A percentile compares a stretch with the other conserved stretches of the same genome.
These are phyloP conservation scores for Melanerpes formicivorus DNA, from an alignment of 2,113 vertebrate species.

Conservation along the genomic window DNA sequence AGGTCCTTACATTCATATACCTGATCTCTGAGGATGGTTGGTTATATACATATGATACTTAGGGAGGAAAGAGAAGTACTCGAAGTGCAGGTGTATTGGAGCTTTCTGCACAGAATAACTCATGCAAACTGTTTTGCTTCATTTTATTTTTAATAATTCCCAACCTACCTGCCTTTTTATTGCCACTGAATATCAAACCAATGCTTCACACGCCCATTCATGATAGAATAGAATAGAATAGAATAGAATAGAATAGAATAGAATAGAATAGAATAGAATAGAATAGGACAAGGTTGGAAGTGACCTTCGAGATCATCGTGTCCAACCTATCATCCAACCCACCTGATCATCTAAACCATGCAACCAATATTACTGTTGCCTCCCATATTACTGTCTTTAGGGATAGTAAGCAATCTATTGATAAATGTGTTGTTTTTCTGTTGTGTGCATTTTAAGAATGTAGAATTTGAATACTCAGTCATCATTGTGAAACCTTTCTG, in stretches of 20 bases:
- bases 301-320: too few species aligned
- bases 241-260: too few species aligned
- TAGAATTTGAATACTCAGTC: background rate
- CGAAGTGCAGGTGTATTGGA: background rate
- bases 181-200: background rate
- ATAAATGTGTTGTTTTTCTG: background rate
- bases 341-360: too few species aligned
- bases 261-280: too few species aligned
- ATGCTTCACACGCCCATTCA: background rate
- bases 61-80: background rate
- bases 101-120: background rate
- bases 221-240: too few species aligned
- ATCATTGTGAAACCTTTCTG: background rate
- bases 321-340: too few species aligned
- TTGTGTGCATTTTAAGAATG: background rate
- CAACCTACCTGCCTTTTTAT: background rate
- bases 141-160: background rate
- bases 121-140: background rate
- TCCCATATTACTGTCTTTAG: background rate
- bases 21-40: background rate
- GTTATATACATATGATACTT: background rate
- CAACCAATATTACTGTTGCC: background rate
- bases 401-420: background rate
- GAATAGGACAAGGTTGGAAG: too few species aligned
- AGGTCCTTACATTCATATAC: background rate